phyloP scores from a whole-genome alignment of 2,888 invertebrate species.

The Thymelicus acteon region DNA sequence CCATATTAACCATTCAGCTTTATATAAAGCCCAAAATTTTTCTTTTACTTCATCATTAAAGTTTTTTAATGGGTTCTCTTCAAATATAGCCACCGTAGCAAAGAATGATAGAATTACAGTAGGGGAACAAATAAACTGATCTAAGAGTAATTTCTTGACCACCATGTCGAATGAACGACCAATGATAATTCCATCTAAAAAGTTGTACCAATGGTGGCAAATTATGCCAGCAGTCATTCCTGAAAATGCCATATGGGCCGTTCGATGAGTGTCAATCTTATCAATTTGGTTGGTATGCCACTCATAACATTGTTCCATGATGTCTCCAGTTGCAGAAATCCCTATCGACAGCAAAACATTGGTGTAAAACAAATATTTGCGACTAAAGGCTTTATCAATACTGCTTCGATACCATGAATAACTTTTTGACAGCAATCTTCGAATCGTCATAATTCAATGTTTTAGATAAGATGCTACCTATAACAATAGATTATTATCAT shows the following conservation, averaged over 20 bases:
- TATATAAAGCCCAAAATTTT: slow-evolving; percentile 91
- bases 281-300: slow-evolving; percentile 82
- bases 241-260: slow-evolving; percentile 90
- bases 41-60: slow-evolving; percentile 88
- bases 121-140: slow-evolving; percentile 94
- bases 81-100: slow-evolving; percentile 89
- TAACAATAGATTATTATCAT: slow-evolving; percentile 19
- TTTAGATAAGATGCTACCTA: slow-evolving; percentile 14
- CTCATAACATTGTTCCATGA: slow-evolving; percentile 92
- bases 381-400: slow-evolving; percentile 77
- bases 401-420: slow-evolving; percentile 60
- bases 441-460: slow-evolving; percentile 14
- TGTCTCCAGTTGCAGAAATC: slow-evolving; percentile 91
- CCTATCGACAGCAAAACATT: slow-evolving; percentile 91
- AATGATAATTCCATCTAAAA: slow-evolving; percentile 89
- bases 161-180: slow-evolving; percentile 88
- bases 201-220: slow-evolving; percentile 94
- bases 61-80: slow-evolving; percentile 86
- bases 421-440: slow-evolving; percentile 34
- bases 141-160: slow-evolving; percentile 91
- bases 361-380: slow-evolving; percentile 90
- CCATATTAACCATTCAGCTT: slow-evolving; percentile 97
- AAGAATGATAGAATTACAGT: slow-evolving; percentile 91
- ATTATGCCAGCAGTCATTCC: slow-evolving; percentile 91
- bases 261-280: slow-evolving; percentile 85